Conservation (phyloP, 2,113 vertebrate species). For the Scartelaos histophorus region DNA sequence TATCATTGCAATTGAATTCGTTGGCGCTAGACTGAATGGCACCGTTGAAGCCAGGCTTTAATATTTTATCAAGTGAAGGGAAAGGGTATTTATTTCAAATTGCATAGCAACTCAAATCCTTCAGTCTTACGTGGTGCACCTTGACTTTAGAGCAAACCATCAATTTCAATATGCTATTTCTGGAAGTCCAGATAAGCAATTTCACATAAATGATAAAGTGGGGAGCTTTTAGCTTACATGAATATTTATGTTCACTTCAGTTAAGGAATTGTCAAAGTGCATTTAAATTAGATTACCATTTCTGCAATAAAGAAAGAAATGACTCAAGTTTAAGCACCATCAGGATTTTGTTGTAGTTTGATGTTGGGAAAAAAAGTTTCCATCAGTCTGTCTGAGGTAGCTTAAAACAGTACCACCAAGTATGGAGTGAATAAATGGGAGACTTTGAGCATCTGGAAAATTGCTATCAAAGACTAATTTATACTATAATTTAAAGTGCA, state of each 20-base stretch:
- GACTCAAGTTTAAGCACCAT: background rate
- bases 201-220: constrained; percentile 1
- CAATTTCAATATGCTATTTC: constrained; percentile 24
- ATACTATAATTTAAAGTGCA: too few species aligned
- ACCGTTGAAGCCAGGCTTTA: background rate
- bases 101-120: background rate
- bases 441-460: too few species aligned
- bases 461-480: too few species aligned
- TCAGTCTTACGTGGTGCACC: constrained; percentile 1
- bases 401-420: too few species aligned
- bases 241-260: constrained; percentile 5
- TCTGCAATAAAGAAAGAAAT: background rate
- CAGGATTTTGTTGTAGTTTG: too few species aligned
- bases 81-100: constrained; percentile 13
- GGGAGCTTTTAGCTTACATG: background rate
- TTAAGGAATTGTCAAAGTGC: background rate
- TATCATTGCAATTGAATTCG: background rate
- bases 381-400: too few species aligned
- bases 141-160: constrained; percentile 3
- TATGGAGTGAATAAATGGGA: too few species aligned
- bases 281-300: background rate
- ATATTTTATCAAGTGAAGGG: constrained; percentile 8
- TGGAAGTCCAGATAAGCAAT: constrained; percentile 1
- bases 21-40: background rate
- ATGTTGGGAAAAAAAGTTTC: too few species aligned